phyloP scores from a whole-genome alignment of 2,797 vertebrate species.

The Calcarius lapponicus region DNA sequence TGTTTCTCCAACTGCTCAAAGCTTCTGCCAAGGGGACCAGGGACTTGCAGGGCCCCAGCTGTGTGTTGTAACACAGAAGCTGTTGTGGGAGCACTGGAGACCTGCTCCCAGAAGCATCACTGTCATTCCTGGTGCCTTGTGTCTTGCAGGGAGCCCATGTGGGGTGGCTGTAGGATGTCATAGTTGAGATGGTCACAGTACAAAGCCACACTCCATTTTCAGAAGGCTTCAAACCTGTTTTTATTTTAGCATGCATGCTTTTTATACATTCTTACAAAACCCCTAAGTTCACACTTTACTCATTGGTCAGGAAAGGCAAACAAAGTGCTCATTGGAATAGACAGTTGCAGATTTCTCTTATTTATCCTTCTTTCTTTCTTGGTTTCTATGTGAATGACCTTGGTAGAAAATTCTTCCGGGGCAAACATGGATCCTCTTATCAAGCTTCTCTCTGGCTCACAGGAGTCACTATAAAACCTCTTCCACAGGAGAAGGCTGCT shows the following conservation, averaged over 20 bases:
- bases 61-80: no score
- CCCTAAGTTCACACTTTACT: neutral
- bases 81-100: neutral
- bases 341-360: neutral
- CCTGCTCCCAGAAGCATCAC: accelerated
- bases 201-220: neutral
- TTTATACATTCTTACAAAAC: neutral
- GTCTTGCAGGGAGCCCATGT: accelerated
- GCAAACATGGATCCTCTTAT: neutral
- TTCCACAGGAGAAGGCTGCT: neutral
- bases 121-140: accelerated
- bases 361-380: neutral
- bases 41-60: neutral
- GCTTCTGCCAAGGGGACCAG: neutral
- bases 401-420: neutral
- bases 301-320: neutral
- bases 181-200: neutral
- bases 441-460: neutral
- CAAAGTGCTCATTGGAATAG: neutral
- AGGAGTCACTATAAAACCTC: neutral
- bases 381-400: neutral
- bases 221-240: neutral
- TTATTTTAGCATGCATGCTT: neutral
- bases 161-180: neutral
- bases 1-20: neutral